These are phyloP conservation scores for Australoheros scitulus DNA, from an alignment of 2,113 vertebrate species.

Conservation along the genomic window DNA sequence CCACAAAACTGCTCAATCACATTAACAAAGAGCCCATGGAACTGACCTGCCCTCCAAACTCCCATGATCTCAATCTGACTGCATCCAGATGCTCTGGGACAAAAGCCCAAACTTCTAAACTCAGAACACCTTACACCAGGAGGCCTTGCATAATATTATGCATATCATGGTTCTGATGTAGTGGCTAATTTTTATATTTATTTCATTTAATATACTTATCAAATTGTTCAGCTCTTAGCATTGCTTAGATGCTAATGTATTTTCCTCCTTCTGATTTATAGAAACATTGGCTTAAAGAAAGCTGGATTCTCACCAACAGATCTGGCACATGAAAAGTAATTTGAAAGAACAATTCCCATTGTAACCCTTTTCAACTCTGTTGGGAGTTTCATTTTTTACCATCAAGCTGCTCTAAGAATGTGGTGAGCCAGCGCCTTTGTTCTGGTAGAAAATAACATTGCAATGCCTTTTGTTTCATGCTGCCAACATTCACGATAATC, in stretches of 20 bases:
- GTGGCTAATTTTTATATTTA: too few relatives aligned
- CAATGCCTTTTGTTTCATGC: constrained; percentile 3
- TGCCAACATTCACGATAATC: constrained; percentile 21
- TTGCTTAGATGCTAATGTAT: neutral
- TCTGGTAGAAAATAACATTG: constrained; percentile 4
- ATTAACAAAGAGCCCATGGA: too few relatives aligned
- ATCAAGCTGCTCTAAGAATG: constrained; percentile 7
- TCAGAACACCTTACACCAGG: too few relatives aligned
- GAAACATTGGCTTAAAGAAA: neutral
- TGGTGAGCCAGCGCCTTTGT: neutral
- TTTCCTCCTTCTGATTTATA: neutral
- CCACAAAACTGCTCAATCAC: too few relatives aligned
- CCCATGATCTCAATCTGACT: too few relatives aligned
- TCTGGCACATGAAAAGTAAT: neutral
- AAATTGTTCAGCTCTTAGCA: neutral
- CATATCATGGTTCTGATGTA: too few relatives aligned
- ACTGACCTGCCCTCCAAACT: too few relatives aligned
- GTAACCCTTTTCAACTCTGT: neutral
- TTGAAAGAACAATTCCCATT: neutral
- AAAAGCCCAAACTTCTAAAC: too few relatives aligned
- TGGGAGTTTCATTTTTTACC: neutral
- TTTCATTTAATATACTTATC: too few relatives aligned
- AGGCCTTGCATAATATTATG: too few relatives aligned
- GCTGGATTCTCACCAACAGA: neutral
- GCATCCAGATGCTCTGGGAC: too few relatives aligned